Percentiles rank a stretch among this genome's conserved stretches.
Conservation (phyloP, 2,113 vertebrate genomes). For the Prionailurus viverrinus region DNA sequence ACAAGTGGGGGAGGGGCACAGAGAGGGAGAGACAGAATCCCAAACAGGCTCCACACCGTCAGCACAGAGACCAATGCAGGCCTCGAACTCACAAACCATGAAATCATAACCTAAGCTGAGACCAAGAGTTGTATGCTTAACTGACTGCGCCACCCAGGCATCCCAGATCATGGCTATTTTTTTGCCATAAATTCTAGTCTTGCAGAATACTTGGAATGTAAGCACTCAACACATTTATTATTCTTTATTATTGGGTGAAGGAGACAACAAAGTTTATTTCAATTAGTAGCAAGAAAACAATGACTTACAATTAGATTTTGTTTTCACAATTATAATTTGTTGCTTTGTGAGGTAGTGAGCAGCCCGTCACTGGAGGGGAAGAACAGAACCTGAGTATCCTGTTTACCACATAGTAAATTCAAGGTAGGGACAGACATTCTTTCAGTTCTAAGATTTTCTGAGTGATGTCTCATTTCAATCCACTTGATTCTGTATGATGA, state of each 20-base stretch:
- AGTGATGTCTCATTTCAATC: background rate
- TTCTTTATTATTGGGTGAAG: background rate
- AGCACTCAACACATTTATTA: background rate
- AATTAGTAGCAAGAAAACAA: background rate
- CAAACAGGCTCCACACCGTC: too few relatives aligned
- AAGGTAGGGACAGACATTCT: background rate
- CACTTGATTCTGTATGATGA: background rate
- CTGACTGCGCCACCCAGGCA: too few relatives aligned
- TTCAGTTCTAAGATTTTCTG: background rate
- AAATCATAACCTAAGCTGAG: too few relatives aligned
- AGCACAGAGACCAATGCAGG: too few relatives aligned
- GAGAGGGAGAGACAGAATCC: too few relatives aligned
- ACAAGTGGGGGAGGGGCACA: too few relatives aligned
- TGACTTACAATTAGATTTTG: background rate
- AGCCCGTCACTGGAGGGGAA: background rate
- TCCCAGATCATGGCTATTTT: background rate
- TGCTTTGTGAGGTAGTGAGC: background rate
- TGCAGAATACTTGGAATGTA: background rate
- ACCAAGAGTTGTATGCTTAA: too few relatives aligned
- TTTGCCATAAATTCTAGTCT: background rate
- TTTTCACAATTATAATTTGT: background rate
- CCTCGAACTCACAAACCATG: too few relatives aligned
- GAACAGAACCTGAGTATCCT: background rate
- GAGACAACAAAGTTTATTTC: slow-evolving; percentile 11
- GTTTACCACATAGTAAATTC: background rate